Conservation (phyloP, 2,797 vertebrate genomes). For the Dallia pectoralis region DNA sequence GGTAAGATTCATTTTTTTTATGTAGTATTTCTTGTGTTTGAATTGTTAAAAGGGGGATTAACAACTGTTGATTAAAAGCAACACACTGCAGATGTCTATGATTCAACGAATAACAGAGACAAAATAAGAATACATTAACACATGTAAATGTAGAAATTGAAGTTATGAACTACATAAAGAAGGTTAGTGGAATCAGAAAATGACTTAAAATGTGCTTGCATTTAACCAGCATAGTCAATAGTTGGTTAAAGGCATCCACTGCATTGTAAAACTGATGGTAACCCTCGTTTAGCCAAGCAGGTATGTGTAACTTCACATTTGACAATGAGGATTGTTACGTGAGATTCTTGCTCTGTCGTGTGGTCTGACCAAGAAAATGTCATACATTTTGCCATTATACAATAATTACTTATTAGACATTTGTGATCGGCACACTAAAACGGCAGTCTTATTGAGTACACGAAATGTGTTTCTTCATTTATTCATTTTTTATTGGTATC, state of each 20-base stretch:
- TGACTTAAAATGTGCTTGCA: background rate
- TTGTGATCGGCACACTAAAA: too few species aligned
- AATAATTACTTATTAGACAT: too few species aligned
- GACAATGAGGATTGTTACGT: background rate
- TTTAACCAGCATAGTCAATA: background rate
- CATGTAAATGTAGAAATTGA: background rate
- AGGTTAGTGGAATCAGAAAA: background rate
- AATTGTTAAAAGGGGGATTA: background rate
- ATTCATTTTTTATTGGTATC: too few species aligned
- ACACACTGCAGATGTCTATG: background rate
- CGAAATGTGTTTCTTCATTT: too few species aligned
- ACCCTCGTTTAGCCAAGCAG: background rate
- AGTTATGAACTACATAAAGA: background rate
- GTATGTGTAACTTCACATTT: background rate
- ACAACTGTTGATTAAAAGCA: background rate
- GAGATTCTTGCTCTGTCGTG: background rate
- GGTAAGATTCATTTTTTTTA: slow-evolving; percentile 28
- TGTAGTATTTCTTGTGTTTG: background rate
- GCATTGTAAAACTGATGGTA: background rate
- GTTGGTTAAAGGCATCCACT: background rate
- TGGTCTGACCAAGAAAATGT: background rate
- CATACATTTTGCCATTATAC: too few species aligned
- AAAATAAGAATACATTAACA: background rate
- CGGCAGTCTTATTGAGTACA: too few species aligned
- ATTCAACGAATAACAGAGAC: background rate